phyloP scores from a whole-genome alignment of 2,797 vertebrate genomes.

The Sebastes cheni region DNA sequence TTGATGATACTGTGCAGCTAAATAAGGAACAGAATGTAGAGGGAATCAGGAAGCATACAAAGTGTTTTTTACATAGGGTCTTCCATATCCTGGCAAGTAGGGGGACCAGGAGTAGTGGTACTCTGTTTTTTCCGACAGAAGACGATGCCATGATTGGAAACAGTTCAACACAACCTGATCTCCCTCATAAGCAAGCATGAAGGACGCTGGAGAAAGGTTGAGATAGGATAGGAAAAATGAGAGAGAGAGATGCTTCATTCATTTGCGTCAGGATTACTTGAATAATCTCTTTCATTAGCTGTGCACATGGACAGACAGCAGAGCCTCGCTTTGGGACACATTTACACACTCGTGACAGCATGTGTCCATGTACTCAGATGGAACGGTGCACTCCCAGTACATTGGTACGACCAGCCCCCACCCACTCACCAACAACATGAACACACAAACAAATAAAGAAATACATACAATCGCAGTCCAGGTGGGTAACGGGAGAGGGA shows the following conservation, averaged over 20 bases:
- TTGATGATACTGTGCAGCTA: neutral
- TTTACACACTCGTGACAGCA: conserved; percentile 48
- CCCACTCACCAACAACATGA: neutral
- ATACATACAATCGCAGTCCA: conserved; percentile 73
- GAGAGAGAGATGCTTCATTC: conserved; percentile 7
- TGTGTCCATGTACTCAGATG: neutral
- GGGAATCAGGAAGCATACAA: neutral
- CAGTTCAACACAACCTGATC: conserved; percentile 78
- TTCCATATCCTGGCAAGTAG: conserved; percentile 21
- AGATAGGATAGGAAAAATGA: neutral
- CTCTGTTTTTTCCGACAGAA: conserved; percentile 63
- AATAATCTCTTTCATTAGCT: conserved; percentile 63
- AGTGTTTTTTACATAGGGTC: conserved; percentile 25
- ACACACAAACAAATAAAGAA: neutral
- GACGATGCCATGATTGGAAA: conserved; percentile 78
- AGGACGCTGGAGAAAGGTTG: conserved; percentile 39
- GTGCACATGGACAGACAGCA: conserved; percentile 52
- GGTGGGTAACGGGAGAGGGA: conserved; percentile 54
- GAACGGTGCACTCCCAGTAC: neutral
- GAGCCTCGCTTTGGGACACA: conserved; percentile 36
- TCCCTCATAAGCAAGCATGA: conserved; percentile 70
- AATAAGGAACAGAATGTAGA: neutral
- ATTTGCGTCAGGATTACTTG: conserved; percentile 54
- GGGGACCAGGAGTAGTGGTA: conserved; percentile 77
- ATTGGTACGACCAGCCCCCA: neutral